These are phyloP conservation scores for Heliocidaris tuberculata DNA, from an alignment of 35 echinoderm and acorn worm genomes.

Conservation along the genomic window DNA sequence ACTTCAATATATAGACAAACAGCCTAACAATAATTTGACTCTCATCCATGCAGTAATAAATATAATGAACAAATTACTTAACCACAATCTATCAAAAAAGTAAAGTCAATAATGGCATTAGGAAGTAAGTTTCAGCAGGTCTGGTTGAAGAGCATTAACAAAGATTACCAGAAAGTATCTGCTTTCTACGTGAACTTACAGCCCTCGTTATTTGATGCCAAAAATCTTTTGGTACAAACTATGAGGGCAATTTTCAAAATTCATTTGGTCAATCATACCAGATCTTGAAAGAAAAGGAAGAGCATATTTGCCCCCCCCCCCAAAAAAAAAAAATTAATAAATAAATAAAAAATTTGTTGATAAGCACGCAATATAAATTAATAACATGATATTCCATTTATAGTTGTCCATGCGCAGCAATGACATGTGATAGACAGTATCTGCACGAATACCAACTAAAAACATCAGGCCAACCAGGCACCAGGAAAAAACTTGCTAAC, in stretches of 20 bases:
- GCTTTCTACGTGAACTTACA: too few relatives aligned
- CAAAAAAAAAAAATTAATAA: too few relatives aligned
- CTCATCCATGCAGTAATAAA: not conserved
- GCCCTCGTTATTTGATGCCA: too few relatives aligned
- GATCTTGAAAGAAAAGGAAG: not conserved
- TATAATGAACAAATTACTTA: not conserved
- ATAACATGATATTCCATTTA: too few relatives aligned
- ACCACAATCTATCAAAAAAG: not conserved
- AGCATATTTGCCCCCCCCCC: not conserved
- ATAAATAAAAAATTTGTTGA: not conserved
- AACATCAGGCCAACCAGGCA: too few relatives aligned
- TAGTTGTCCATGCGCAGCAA: not conserved
- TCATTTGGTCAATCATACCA: not conserved
- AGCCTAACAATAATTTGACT: not conserved
- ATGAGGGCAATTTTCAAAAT: too few relatives aligned
- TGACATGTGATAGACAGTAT: not conserved
- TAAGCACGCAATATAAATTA: not conserved
- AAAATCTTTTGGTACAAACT: too few relatives aligned
- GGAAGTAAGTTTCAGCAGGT: too few relatives aligned
- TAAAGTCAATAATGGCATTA: too few relatives aligned
- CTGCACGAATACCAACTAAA: not conserved
- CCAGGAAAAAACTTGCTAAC: too few relatives aligned
- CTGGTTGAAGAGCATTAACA: too few relatives aligned
- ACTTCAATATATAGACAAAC: not conserved
- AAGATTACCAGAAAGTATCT: too few relatives aligned